These are phyloP conservation scores for Phrynocephalus versicolor DNA, from an alignment of 2,113 vertebrate species.

Conservation along the genomic window DNA sequence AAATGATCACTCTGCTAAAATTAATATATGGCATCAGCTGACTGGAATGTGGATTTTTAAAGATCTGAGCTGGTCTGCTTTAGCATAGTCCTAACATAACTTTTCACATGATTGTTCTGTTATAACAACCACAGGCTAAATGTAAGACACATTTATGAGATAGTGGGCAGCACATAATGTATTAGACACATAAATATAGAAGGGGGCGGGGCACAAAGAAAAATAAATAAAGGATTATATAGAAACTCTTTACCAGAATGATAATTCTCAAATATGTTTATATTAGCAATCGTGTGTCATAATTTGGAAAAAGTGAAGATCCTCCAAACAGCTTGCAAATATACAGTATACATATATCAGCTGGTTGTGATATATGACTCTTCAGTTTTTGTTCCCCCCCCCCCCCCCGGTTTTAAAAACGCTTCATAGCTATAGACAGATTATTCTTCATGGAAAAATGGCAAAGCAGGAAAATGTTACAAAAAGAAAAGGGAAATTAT, in stretches of 20 bases:
- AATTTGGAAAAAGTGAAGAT: too few relatives aligned
- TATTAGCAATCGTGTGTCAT: background rate
- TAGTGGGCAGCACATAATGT: background rate
- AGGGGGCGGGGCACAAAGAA: background rate
- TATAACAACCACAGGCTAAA: background rate
- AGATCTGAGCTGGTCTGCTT: constrained; percentile 9
- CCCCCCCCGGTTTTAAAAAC: background rate
- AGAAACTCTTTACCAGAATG: background rate
- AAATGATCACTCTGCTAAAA: constrained; percentile 19
- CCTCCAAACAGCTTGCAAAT: background rate
- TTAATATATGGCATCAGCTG: constrained; percentile 25
- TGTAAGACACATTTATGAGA: background rate
- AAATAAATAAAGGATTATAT: background rate
- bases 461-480: constrained; percentile 18
- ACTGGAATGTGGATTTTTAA: constrained; percentile 21
- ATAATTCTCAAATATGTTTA: background rate
- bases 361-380: constrained; percentile 23
- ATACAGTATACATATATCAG: background rate
- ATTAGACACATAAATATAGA: background rate
- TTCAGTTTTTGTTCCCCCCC: constrained; percentile 18
- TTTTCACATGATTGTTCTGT: constrained; percentile 2
- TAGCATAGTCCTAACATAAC: constrained; percentile 1
- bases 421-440: constrained; percentile 35
- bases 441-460: constrained; percentile 4
- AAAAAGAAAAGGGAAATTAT: constrained; percentile 37